These are phyloP conservation scores for Rhopilema esculentum DNA, from an alignment of 30 jellyfish, hydroid and myxozoan genomes.

Conservation along the genomic window DNA sequence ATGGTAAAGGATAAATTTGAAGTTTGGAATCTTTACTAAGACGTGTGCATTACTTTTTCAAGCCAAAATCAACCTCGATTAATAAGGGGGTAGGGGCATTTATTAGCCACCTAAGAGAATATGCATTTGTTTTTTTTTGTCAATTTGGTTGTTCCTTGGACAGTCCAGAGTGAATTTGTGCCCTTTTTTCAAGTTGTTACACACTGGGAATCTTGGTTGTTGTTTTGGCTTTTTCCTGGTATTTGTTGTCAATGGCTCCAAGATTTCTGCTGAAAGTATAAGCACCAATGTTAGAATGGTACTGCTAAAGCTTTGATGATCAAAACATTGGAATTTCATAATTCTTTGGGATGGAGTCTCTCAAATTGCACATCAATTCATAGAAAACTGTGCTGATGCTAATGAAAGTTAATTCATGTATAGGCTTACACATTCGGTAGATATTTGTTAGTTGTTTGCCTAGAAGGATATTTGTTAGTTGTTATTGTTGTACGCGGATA, in stretches of 20 bases:
- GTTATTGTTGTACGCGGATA: not conserved
- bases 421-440: not conserved
- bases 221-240: constrained; percentile 19
- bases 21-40: not conserved
- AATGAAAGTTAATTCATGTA: not conserved
- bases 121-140: not conserved
- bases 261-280: not conserved
- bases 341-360: not conserved
- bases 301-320: not conserved
- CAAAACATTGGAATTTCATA: not conserved
- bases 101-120: not conserved
- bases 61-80: not conserved
- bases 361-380: not conserved
- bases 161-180: constrained; percentile 13
- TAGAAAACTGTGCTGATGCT: not conserved
- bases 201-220: constrained; percentile 9
- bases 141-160: constrained; percentile 2
- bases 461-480: not conserved
- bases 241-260: constrained; percentile 2
- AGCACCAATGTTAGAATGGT: not conserved
- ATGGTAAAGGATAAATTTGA: not conserved
- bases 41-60: not conserved
- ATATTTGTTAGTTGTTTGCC: not conserved
- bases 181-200: constrained; percentile 6
- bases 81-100: not conserved